Conservation (phyloP, 1,140 invertebrate species). For the Harpegnathos saltator region DNA sequence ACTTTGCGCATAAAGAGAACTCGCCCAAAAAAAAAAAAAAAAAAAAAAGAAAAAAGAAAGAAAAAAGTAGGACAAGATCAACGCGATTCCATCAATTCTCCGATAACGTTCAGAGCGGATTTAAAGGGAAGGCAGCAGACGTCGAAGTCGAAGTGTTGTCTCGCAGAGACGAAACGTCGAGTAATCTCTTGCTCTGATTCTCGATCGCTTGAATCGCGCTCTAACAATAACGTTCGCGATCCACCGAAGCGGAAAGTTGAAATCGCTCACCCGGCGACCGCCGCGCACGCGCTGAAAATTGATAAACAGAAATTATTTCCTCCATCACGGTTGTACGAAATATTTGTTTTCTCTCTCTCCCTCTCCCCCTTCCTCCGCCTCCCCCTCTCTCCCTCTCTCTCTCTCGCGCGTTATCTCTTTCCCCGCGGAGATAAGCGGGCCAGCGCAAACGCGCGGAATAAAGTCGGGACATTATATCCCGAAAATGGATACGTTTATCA, state of each 20-base stretch:
- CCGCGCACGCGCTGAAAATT: background rate
- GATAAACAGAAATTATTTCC: slow-evolving; percentile 25
- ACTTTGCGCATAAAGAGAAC: slow-evolving; percentile 1
- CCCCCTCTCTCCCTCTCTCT: no score
- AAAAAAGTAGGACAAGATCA: slow-evolving; percentile 4
- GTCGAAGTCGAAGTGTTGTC: background rate
- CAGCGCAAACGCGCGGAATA: slow-evolving; percentile 1
- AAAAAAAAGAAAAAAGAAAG: no score
- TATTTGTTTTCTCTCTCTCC: no score
- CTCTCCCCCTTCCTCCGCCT: no score
- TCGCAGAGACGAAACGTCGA: background rate
- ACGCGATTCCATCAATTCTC: background rate
- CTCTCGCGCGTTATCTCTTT: background rate
- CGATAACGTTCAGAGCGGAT: background rate
- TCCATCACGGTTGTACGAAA: background rate
- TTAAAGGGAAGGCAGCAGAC: no score
- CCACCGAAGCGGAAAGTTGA: no score
- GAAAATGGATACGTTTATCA: slow-evolving; percentile 41
- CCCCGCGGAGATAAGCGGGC: background rate
- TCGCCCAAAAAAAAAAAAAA: no score
- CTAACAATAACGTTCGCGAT: no score
- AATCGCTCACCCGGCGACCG: background rate
- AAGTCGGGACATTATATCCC: background rate
- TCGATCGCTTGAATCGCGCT: background rate
- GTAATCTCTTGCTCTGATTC: no score